Evolutionary conservation across 2,888 invertebrate genomes (phyloP), one percentile per base, ranked within the genome.

Genomic region (Leucophenga maculata): DNA sequence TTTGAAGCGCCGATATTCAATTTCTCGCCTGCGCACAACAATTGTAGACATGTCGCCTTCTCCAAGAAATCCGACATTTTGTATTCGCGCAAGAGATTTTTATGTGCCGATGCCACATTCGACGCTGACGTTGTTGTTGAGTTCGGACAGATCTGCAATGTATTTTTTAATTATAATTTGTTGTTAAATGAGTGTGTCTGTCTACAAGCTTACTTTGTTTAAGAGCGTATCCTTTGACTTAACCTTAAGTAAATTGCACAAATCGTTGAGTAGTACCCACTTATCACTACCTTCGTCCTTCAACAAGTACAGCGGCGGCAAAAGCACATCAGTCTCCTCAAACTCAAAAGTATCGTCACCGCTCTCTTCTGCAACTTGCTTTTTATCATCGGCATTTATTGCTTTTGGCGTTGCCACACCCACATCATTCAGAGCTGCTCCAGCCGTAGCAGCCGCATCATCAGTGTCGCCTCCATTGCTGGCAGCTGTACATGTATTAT

Each of bases 61-160:
- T 95, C 94, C 72, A 95, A 88, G 86, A 95, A 95, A 85, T 95
- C 95, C 55, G 93, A 91, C 79, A 94, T 93, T 84, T 94, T 93
- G 73, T 95, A 90, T 88, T 95, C 95, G 54, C 92, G 90, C 80
- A 92, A 87, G 18, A 92, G 77, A 78, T 82, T 83, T 77, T 85
- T 85, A 69, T 79, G 85, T 64, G 80, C 72, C 62, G 84, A 74
- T 72, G 86, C 84, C 77, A 84, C 77, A 71, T 85, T 80, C 66
- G 87, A 85, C 14, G 62, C 13, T 22, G 48, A 48, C 22, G 57
- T 57, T n/a, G 62, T 3, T n/a, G 62, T 64, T 9, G 46, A 48
- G 71, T 85, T 84, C 68, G 88, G 87, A 80, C 86, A 88, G 71
- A 89, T 88, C 89, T 89, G 70, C 3, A 26, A 74, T 72, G 62